phyloP scores from a whole-genome alignment of 1,140 invertebrate genomes.

The Pissodes strobi region DNA sequence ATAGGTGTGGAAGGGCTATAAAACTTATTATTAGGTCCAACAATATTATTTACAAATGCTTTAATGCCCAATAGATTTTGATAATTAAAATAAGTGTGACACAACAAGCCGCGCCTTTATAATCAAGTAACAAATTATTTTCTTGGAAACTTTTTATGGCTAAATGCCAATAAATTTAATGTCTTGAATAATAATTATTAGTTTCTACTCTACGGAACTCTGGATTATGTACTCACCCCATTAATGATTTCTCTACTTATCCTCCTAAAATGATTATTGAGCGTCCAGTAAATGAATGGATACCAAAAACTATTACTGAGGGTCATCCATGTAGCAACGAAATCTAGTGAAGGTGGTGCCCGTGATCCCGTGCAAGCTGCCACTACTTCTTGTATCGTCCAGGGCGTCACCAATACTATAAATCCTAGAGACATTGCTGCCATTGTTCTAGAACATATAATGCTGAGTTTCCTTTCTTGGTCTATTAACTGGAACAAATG shows the following conservation, averaged over 20 bases:
- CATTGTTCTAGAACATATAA: slow-evolving; percentile 81
- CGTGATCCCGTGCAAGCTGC: slow-evolving; percentile 81
- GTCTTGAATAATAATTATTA: too few species aligned
- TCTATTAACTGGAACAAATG: slow-evolving; percentile 61
- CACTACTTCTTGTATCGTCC: slow-evolving; percentile 87
- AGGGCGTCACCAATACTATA: slow-evolving; percentile 86
- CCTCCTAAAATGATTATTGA: slow-evolving; percentile 82
- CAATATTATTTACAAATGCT: too few species aligned
- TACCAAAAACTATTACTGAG: slow-evolving; percentile 88
- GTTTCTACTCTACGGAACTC: too few species aligned
- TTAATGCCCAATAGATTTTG: too few species aligned
- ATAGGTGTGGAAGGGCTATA: too few species aligned
- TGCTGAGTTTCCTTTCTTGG: slow-evolving; percentile 75
- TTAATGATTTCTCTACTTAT: slow-evolving; percentile 76
- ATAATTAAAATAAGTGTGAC: too few species aligned
- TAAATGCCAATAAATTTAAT: too few species aligned
- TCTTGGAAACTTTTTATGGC: too few species aligned
- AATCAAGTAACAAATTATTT: too few species aligned
- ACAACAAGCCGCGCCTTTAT: too few species aligned
- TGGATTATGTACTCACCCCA: slow-evolving; percentile 68
- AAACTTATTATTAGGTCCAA: too few species aligned
- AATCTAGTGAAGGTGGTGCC: slow-evolving; percentile 78
- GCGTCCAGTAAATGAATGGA: slow-evolving; percentile 84
- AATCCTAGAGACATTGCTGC: slow-evolving; percentile 85
- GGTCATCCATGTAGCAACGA: slow-evolving; percentile 81